Evolutionary conservation across 2,888 invertebrate species (phyloP).

Genomic region (Azorinus chamasolen): DNA sequence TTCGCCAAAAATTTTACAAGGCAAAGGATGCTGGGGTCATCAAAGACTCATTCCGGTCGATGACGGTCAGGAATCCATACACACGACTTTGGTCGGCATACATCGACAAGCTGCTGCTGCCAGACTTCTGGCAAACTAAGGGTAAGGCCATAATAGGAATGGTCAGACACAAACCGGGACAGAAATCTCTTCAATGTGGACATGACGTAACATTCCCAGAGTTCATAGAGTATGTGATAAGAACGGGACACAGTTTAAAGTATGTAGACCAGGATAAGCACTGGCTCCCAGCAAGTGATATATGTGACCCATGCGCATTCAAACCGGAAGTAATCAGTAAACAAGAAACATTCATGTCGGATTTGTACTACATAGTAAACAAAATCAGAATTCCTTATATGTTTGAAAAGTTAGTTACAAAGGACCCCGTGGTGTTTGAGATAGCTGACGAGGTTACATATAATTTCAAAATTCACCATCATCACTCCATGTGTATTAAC

Average conservation of each 20-base stretch:
- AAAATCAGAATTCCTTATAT: constrained; percentile 42
- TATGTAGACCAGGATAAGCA: constrained; percentile 64
- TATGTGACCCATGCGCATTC: constrained; percentile 73
- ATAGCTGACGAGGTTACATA: constrained; percentile 57
- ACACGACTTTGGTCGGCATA: constrained; percentile 73
- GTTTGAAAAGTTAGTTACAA: constrained; percentile 11
- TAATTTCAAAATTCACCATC: constrained; percentile 30
- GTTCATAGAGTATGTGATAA: constrained; percentile 63
- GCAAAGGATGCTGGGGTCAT: constrained; percentile 21
- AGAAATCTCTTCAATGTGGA: constrained; percentile 56
- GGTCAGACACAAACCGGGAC: constrained; percentile 19
- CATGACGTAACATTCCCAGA: constrained; percentile 73
- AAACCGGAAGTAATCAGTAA: constrained; percentile 63
- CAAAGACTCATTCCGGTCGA: constrained; percentile 43
- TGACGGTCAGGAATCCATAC: constrained; percentile 72
- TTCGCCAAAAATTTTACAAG: background rate
- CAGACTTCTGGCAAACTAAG: constrained; percentile 71
- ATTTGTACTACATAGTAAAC: constrained; percentile 54
- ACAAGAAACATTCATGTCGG: constrained; percentile 66
- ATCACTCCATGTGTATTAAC: constrained; percentile 26
- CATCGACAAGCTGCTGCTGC: constrained; percentile 73
- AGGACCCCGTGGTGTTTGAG: constrained; percentile 45
- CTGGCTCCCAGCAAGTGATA: constrained; percentile 68
- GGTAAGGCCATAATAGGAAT: constrained; percentile 46
- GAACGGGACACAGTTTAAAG: constrained; percentile 15